Base-by-base conservation (phyloP, 2,888 invertebrate genomes). In the Conchocele bisecta region DNA sequence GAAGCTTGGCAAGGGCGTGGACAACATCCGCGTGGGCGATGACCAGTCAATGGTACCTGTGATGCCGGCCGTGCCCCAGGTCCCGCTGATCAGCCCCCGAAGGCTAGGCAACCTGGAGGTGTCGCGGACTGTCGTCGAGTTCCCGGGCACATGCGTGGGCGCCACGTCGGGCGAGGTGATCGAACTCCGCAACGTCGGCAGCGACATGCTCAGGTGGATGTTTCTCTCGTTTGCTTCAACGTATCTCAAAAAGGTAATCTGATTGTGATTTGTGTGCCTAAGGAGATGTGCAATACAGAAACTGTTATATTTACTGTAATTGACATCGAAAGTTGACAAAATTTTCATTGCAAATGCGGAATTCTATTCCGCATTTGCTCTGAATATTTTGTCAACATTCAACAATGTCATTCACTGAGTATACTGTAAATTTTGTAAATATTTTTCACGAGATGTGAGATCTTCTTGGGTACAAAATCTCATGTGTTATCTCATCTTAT, bases 151-250 rank as follows among this genome's bases (percentile, higher is more conserved):
- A 15, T 61, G 51, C 42, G 65, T 74, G 3, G 79, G 82, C 13
- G 78, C 79, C 56, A 58, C 53, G 2, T 73, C 78, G 4, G 75
- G 75, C 71, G 85, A 86, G 50, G 68, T 69, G 13, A 39, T 88
- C 13, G 82, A 83, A 41, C 41, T 87, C 44, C 80, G 64, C 13
- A 88, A 88, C 66, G 69, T 67, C 6, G 70, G 78, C 2, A 54
- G 57, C 15, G 70, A 82, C 17, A 73, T 69, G 9, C 53, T 86
- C 6, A 59, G 71, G 9, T 88, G 85, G 85, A 77, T 74, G 7
- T 64, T 86, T 26, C 77, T 83, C 1, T 79, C 83, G 7, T 87
- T 88, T 69, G 85, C 85, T 17, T 81, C 84, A 0, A 77, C 85
- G 2, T 88, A 86, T 67, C 77, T 86, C 46, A 64, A 35, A 59